Conservation (phyloP, 2,797 vertebrate genomes). For the Melanotaenia boesemani region DNA sequence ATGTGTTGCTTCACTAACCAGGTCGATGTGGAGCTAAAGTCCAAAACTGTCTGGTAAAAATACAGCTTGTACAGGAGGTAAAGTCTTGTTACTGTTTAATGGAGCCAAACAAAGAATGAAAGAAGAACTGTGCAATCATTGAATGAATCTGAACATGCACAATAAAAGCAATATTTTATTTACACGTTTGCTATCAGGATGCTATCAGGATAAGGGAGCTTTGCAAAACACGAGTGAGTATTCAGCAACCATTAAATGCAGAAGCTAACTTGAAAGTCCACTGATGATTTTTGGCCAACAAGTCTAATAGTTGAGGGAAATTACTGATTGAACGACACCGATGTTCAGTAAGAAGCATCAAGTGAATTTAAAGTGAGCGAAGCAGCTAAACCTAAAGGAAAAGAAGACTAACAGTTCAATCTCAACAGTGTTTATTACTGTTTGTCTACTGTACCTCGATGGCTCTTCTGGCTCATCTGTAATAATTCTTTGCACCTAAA, state of each 20-base stretch:
- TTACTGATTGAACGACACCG: background rate
- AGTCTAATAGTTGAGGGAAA: background rate
- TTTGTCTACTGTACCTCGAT: too few relatives aligned
- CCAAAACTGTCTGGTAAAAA: constrained; percentile 11
- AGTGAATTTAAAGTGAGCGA: too few relatives aligned
- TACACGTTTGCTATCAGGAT: background rate
- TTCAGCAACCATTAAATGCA: background rate
- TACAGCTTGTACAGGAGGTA: background rate
- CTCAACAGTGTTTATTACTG: too few relatives aligned
- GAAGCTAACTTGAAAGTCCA: background rate
- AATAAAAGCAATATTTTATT: background rate
- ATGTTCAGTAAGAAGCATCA: background rate
- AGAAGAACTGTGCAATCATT: constrained; percentile 18
- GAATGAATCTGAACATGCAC: background rate
- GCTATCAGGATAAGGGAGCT: too few relatives aligned
- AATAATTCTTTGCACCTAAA: too few relatives aligned
- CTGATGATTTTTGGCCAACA: too few relatives aligned
- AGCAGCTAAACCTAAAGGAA: too few relatives aligned
- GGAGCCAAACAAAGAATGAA: constrained; percentile 24
- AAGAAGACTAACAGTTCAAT: background rate
- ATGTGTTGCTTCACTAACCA: background rate
- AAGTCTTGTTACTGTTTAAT: constrained; percentile 44
- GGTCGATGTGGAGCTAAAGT: constrained; percentile 30
- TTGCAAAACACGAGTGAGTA: background rate
- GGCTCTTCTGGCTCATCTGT: too few relatives aligned